Base-by-base conservation (phyloP, 2,797 vertebrate species). In the Nannoperca australis region DNA sequence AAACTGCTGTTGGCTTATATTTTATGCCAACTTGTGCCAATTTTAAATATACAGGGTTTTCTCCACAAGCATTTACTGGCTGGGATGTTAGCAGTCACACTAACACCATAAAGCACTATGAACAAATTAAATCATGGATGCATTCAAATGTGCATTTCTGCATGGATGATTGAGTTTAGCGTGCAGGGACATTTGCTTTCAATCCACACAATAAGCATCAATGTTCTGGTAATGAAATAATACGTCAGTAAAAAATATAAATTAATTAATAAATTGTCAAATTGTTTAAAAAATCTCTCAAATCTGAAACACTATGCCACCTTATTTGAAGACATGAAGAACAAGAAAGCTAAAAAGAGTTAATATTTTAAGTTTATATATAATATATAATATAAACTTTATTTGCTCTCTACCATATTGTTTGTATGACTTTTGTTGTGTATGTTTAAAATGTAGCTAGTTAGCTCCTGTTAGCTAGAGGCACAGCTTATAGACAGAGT, bases 41-140 rank as follows among this genome's bases (percentile, higher is more conserved):
- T 55, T 54, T 64, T 32, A 60, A 68, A 59, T 22, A 62, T 44
- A n/a, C 42, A 34, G 4, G 3, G 1, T 42, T 59, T 73, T 45
- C 13, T 38, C 14, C 15, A 20, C 5, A n/a, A 59, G 45, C 7
- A 7, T 63, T 63, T 65, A 20, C 51, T 51, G 20, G n/a, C 54
- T 55, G 55, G n/a, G 32, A 64, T 22, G 50, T 59, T 15, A 17
- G 32, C 22, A 1, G 55, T 2, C 20, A 1, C 44, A 50, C 22
- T 56, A 18, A 40, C 40, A 44, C 47, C 44, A 73, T 1, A 14
- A 40, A 54, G 27, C 64, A 66, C 27, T 44, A 22, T 45, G 66
- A 72, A 61, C 22, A 47, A 34, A 71, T 34, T 42, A 56, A 54
- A 40, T 47, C 30, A 85, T 18, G 50, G 60, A 75, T 36, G 49